Percentiles rank a stretch among this genome's conserved stretches.
These are phyloP conservation scores for Cyprinella venusta DNA, from an alignment of 2,797 vertebrate genomes.

Conservation along the genomic window DNA sequence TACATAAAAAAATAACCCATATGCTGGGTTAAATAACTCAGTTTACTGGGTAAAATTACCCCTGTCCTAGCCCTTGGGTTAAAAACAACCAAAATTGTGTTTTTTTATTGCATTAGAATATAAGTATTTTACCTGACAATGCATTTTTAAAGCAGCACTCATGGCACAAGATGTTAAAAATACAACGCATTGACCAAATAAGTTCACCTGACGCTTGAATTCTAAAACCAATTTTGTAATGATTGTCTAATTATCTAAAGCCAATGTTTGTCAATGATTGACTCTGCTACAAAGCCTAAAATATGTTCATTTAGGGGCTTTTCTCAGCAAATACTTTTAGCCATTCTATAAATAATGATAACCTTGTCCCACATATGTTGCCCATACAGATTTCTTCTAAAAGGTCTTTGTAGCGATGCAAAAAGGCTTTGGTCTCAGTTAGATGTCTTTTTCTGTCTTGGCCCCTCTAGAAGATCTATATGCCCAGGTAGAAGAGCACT, in stretches of 20 bases:
- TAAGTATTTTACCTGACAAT: background rate
- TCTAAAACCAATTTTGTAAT: background rate
- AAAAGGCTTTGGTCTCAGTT: slow-evolving; percentile 47
- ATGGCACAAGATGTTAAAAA: background rate
- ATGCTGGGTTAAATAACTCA: too few species aligned
- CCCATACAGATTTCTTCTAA: slow-evolving; percentile 58
- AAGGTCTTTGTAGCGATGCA: slow-evolving; percentile 68
- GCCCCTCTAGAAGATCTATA: background rate
- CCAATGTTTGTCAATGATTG: background rate
- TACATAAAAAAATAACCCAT: too few species aligned
- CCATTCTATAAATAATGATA: slow-evolving; percentile 74
- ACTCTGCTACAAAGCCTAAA: background rate
- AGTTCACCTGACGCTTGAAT: background rate
- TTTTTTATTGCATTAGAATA: too few species aligned
- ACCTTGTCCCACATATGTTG: slow-evolving; percentile 75
- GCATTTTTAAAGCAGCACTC: background rate
- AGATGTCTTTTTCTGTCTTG: slow-evolving; percentile 4
- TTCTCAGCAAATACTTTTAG: slow-evolving; percentile 59
- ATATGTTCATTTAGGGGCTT: background rate
- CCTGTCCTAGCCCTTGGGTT: too few species aligned
- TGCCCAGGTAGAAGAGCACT: slow-evolving; percentile 22
- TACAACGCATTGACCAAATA: background rate
- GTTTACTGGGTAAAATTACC: too few species aligned
- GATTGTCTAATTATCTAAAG: background rate
- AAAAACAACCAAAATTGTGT: too few species aligned